Conservation (phyloP, 2,888 invertebrate genomes). For the Drepanosiphum platanoidis region DNA sequence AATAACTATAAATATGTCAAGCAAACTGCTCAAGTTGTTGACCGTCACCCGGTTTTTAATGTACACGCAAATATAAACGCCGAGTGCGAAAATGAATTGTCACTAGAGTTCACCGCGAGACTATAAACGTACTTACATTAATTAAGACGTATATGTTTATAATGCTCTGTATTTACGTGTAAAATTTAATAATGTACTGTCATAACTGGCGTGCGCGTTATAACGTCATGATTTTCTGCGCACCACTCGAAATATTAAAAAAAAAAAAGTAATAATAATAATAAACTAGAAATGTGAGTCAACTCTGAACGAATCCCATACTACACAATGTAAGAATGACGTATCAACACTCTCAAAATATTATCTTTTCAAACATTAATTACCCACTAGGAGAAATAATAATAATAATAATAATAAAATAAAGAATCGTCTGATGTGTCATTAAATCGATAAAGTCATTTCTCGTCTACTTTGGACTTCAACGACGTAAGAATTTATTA, state of each 20-base stretch:
- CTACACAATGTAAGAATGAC: too few relatives aligned
- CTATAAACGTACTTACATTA: neutral
- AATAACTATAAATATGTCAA: slow-evolving; percentile 1
- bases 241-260: too few relatives aligned
- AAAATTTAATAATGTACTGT: too few relatives aligned
- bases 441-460: neutral
- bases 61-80: neutral
- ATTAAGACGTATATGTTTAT: neutral
- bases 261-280: too few relatives aligned
- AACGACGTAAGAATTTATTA: neutral
- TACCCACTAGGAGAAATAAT: neutral
- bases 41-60: neutral
- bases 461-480: neutral
- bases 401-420: neutral
- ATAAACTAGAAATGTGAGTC: too few relatives aligned
- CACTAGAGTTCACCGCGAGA: neutral
- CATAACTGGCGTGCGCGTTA: too few relatives aligned
- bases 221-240: too few relatives aligned
- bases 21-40: neutral
- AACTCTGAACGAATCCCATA: too few relatives aligned
- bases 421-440: neutral
- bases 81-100: neutral
- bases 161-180: neutral
- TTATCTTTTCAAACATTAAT: too few relatives aligned
- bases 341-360: too few relatives aligned